Conservation (phyloP, 2,113 vertebrate species). For the Gallinago jamesoni region DNA sequence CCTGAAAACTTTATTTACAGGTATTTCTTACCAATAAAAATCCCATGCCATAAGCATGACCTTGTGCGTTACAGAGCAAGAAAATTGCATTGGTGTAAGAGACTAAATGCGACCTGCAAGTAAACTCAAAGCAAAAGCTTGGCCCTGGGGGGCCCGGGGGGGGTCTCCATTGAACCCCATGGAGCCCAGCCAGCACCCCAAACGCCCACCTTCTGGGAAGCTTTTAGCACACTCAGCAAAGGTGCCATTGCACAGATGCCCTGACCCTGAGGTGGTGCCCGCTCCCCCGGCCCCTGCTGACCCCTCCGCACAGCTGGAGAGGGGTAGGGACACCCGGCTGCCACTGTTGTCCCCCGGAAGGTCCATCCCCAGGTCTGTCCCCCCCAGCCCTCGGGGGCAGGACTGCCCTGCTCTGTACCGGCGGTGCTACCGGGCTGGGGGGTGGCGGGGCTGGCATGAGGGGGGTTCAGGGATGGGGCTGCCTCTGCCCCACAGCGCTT, state of each 20-base stretch:
- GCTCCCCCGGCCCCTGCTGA: not conserved
- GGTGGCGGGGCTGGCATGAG: not conserved
- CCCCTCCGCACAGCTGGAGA: rapidly evolving
- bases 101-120: not conserved
- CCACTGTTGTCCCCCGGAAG: rapidly evolving
- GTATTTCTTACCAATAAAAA: not conserved
- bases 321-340: rapidly evolving
- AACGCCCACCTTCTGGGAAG: rapidly evolving
- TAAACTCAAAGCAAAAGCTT: not conserved
- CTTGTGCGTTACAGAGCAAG: not conserved
- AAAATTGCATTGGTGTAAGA: not conserved
- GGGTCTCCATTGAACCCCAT: rapidly evolving
- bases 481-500: not conserved
- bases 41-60: not conserved
- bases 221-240: not conserved
- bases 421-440: not conserved
- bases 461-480: not conserved
- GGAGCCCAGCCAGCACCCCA: not conserved
- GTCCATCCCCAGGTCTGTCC: not conserved
- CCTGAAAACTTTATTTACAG: constrained; percentile 39
- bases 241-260: not conserved
- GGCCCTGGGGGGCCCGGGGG: not conserved
- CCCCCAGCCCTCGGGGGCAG: rapidly evolving
- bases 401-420: not conserved
- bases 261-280: not conserved